phyloP scores from a whole-genome alignment of 2,888 invertebrate species.

The Embidobia sp. region DNA sequence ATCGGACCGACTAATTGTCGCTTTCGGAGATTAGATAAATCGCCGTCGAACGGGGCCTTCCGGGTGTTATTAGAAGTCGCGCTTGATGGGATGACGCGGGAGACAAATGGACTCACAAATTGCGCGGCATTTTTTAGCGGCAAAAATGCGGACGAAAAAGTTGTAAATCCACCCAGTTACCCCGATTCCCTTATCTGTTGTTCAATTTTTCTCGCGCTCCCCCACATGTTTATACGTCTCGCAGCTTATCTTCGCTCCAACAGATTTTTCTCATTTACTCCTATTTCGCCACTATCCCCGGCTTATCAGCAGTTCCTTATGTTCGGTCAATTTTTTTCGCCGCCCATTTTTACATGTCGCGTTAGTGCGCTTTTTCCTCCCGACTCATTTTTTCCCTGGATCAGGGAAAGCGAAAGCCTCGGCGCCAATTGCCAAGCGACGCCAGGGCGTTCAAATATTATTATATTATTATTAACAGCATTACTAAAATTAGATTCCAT shows the following conservation, averaged over 20 bases:
- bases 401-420: slow-evolving; percentile 38
- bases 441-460: no score
- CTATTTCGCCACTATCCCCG: slow-evolving; percentile 52
- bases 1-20: no score
- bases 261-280: slow-evolving; percentile 58
- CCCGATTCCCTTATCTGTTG: slow-evolving; percentile 54
- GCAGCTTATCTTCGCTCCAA: slow-evolving; percentile 41
- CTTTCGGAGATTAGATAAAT: no score
- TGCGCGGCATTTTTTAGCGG: slow-evolving; percentile 15
- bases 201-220: slow-evolving; percentile 50
- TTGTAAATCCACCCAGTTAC: slow-evolving; percentile 52
- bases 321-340: slow-evolving; percentile 40
- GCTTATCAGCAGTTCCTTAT: slow-evolving; percentile 60
- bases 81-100: no score
- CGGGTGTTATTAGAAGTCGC: no score
- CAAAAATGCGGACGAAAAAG: slow-evolving; percentile 27
- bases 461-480: slow-evolving; percentile 54
- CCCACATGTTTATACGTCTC: slow-evolving; percentile 53
- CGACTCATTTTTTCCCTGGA: background rate
- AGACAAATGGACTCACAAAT: slow-evolving; percentile 37
- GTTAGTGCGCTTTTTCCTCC: no score
- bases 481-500: slow-evolving; percentile 52
- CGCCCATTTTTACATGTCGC: background rate
- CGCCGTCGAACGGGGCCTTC: no score
- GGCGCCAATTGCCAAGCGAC: no score